These are phyloP conservation scores for Chirona hameri DNA, from an alignment of 2,888 invertebrate species.

Conservation along the genomic window DNA sequence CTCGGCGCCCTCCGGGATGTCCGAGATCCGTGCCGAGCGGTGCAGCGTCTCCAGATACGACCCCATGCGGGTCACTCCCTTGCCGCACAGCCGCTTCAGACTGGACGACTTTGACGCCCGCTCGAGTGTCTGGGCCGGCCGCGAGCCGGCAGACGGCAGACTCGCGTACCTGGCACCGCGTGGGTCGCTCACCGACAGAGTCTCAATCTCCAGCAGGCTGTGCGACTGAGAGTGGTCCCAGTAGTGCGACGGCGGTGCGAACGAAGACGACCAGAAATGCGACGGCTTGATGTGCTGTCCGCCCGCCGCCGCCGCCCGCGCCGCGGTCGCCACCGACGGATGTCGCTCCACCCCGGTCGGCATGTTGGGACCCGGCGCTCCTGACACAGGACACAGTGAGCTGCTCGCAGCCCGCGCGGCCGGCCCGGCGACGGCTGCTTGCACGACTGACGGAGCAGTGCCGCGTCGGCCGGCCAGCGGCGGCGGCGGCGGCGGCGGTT, in stretches of 20 bases:
- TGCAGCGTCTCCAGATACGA: constrained; percentile 27
- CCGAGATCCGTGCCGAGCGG: not conserved
- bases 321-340: not conserved
- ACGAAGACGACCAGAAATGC: constrained; percentile 13
- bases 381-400: not conserved
- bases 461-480: not conserved
- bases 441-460: not conserved
- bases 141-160: not conserved
- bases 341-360: not conserved
- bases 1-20: not conserved
- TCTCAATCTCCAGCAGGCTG: constrained; percentile 9
- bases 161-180: not conserved
- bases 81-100: constrained; percentile 10
- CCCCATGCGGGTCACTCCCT: not conserved
- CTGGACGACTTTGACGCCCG: constrained; percentile 25
- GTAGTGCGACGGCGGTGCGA: constrained; percentile 22
- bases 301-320: not conserved
- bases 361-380: not conserved
- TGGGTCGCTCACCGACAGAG: not conserved
- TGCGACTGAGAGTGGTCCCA: constrained; percentile 26
- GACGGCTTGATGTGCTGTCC: constrained; percentile 3
- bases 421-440: not conserved
- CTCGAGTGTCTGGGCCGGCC: not conserved
- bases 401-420: not conserved
- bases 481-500: not conserved